phyloP scores from a whole-genome alignment of 2,113 vertebrate species.

The zebrafish (Danio rerio) region DNA sequence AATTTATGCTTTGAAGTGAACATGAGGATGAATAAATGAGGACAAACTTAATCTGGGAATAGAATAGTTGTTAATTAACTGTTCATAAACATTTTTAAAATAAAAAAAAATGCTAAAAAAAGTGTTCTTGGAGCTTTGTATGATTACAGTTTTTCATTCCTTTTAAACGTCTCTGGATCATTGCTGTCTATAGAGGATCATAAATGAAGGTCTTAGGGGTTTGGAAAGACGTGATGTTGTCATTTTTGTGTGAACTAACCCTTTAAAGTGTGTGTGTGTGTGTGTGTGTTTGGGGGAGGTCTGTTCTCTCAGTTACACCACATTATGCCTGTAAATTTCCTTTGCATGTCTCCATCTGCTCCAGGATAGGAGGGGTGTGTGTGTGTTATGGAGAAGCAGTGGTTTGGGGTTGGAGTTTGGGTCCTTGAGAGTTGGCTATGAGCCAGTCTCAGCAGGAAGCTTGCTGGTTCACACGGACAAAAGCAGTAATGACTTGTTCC shows the following conservation, averaged over 20 bases:
- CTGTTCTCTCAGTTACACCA: conserved; percentile 57
- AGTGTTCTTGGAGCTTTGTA: too few species aligned
- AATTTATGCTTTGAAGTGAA: too few species aligned
- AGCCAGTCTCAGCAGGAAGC: conserved; percentile 79
- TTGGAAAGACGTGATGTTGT: not conserved
- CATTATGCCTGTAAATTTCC: conserved; percentile 76
- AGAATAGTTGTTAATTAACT: too few species aligned
- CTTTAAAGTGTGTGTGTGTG: not conserved
- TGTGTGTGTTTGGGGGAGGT: conserved; percentile 38
- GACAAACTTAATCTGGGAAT: too few species aligned
- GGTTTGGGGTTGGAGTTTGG: conserved; percentile 60
- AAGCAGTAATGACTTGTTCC: conserved; percentile 64
- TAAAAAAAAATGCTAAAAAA: too few species aligned
- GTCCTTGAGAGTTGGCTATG: conserved; percentile 71
- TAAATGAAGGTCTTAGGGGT: too few species aligned
- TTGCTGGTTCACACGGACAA: conserved; percentile 74
- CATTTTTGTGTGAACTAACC: not conserved
- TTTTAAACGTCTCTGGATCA: too few species aligned
- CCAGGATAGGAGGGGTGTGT: conserved; percentile 73
- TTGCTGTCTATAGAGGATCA: too few species aligned
- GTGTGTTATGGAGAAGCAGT: conserved; percentile 34
- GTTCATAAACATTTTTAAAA: too few species aligned
- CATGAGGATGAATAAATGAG: too few species aligned
- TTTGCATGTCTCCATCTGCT: conserved; percentile 72
- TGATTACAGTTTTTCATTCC: too few species aligned